These are phyloP conservation scores for Acipenser oxyrinchus DNA, from an alignment of 2,797 vertebrate genomes.

Conservation along the genomic window DNA sequence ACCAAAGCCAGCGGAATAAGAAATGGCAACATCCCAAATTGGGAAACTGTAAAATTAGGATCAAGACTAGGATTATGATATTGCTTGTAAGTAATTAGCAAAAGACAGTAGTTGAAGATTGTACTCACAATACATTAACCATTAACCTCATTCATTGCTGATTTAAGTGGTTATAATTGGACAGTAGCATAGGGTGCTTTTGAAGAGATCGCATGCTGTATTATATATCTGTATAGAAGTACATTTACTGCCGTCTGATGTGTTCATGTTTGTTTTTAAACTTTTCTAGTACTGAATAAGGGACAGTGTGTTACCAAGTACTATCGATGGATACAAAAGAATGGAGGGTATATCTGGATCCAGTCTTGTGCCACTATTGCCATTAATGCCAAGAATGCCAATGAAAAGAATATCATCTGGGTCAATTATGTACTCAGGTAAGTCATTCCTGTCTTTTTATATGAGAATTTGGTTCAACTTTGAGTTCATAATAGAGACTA, in stretches of 20 bases:
- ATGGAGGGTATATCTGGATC: slow-evolving; percentile 94
- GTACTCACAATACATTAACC: too few species aligned
- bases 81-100: too few species aligned
- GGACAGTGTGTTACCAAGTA: slow-evolving; percentile 97
- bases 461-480: background rate
- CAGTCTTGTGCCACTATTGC: slow-evolving; percentile 95
- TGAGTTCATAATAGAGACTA: background rate
- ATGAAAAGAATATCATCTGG: slow-evolving; percentile 97
- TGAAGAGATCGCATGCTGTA: background rate
- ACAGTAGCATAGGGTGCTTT: too few species aligned
- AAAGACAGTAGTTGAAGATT: too few species aligned
- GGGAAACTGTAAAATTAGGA: too few species aligned
- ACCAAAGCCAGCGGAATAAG: too few species aligned
- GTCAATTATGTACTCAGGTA: slow-evolving; percentile 96
- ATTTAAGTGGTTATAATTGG: too few species aligned
- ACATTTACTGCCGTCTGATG: background rate
- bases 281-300: slow-evolving; percentile 84
- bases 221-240: background rate
- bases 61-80: too few species aligned
- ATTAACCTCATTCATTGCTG: too few species aligned
- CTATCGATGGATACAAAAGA: slow-evolving; percentile 99
- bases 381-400: slow-evolving; percentile 95
- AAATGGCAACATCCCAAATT: too few species aligned
- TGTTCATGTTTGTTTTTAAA: background rate
- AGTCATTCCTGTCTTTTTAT: slow-evolving; percentile 7